Base-by-base conservation (phyloP, 2,113 vertebrate species). In the Xiphophorus maculatus region DNA sequence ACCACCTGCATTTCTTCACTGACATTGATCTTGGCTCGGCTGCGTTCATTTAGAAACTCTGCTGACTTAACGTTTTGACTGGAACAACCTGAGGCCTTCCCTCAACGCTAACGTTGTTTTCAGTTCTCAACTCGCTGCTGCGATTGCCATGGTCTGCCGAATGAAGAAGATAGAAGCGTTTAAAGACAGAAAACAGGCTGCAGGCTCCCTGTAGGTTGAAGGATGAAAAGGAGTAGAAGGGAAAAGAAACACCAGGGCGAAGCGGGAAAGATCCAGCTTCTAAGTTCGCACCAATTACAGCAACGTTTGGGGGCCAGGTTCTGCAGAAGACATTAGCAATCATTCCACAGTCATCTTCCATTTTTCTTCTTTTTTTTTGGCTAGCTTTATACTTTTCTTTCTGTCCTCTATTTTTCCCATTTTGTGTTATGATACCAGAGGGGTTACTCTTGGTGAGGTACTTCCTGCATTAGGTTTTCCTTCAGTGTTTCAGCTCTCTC, bases 391-490 rank as follows among this genome's bases (percentile, higher is more conserved):
- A 61, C 51, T 77, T 48, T 69, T 35, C 83, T 77, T 71, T 79
- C 12, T 11, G 8, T 66, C 68, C 63, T 77, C 73, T 71, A 66
- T 48, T 81, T 74, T 90, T 85, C 85, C 86, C 80, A 61, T 85
- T 91, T 87, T 72, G 69, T 88, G 88, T 84, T 91, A 92, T 65
- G 83, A 93, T 91, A 89, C 92, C 91, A 42, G 76, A 85, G 92
- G 84, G 91, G 84, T 93, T 85, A 88, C 85, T 81, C 76, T 83
- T 84, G 80, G 88, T 90, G 89, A 92, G 89, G 83, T 91, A 91
- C 91, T 91, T 93, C 92, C 93, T 94, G 90, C 84, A 69, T 63
- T 91, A 90, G 85, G 83, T 88, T 91, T 91, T 77, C 84, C 84
- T 90, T 77, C 78, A 71, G 44, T 58, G 73, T 68, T 42, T 28